These are phyloP conservation scores for Chloropsis hardwickii DNA, from an alignment of 2,113 vertebrate genomes.

Conservation along the genomic window DNA sequence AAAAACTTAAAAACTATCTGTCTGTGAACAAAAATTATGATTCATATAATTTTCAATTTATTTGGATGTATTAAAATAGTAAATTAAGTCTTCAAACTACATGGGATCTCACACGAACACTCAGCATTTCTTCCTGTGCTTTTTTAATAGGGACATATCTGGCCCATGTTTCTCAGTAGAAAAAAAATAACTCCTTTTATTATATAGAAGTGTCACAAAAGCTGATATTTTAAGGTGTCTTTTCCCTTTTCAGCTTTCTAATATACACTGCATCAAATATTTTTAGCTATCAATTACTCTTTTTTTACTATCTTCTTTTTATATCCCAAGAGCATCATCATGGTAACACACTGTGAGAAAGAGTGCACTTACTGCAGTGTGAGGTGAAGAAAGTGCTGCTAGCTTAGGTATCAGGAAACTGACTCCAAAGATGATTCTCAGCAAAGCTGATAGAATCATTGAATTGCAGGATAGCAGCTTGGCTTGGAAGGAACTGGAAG, in stretches of 20 bases:
- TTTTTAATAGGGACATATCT: neutral
- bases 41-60: neutral
- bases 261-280: neutral
- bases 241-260: neutral
- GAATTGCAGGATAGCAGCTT: neutral
- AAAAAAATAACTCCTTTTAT: neutral
- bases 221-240: fast-evolving
- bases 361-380: neutral
- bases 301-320: neutral
- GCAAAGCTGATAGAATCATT: neutral
- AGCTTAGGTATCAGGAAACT: neutral
- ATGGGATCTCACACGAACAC: neutral
- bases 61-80: neutral
- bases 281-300: neutral
- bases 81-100: neutral
- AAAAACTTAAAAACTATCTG: neutral
- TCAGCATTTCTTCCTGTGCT: neutral
- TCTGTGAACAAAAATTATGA: neutral
- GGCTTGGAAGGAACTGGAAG: neutral
- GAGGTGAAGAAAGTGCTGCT: neutral
- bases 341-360: neutral
- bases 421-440: neutral
- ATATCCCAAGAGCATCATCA: neutral
- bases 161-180: neutral
- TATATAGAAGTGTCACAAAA: neutral